These are phyloP conservation scores for Spheniscus humboldti DNA, from an alignment of 2,797 vertebrate genomes.

Conservation along the genomic window DNA sequence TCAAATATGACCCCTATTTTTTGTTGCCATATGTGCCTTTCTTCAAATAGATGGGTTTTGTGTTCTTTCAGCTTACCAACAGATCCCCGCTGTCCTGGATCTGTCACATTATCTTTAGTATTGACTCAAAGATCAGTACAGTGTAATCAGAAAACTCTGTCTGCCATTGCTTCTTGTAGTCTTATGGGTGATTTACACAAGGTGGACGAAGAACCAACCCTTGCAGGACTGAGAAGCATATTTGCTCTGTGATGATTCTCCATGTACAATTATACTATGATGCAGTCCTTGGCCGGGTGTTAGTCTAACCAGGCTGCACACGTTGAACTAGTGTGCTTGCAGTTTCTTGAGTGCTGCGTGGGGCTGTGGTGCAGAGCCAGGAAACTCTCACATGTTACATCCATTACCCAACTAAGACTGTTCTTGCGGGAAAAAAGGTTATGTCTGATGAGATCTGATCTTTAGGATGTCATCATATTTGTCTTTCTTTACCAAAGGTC, in stretches of 20 bases:
- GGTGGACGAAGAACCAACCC: neutral
- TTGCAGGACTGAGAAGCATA: neutral
- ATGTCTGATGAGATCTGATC: neutral
- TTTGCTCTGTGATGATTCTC: neutral
- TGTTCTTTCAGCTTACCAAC: neutral
- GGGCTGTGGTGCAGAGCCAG: neutral
- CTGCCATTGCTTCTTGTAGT: neutral
- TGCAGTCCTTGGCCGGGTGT: neutral
- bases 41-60: neutral
- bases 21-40: neutral
- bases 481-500: neutral
- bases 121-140: neutral
- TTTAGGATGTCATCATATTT: neutral
- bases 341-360: neutral
- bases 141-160: neutral
- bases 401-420: neutral
- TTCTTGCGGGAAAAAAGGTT: neutral
- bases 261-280: neutral
- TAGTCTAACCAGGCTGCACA: neutral
- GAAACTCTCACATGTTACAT: neutral
- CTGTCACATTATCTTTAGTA: neutral
- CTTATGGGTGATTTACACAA: neutral
- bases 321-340: neutral
- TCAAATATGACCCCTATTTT: neutral
- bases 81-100: neutral